Evolutionary conservation across 2,797 vertebrate species (phyloP), one percentile per base, ranked within the genome.

Genomic region (Potorous gilbertii): DNA sequence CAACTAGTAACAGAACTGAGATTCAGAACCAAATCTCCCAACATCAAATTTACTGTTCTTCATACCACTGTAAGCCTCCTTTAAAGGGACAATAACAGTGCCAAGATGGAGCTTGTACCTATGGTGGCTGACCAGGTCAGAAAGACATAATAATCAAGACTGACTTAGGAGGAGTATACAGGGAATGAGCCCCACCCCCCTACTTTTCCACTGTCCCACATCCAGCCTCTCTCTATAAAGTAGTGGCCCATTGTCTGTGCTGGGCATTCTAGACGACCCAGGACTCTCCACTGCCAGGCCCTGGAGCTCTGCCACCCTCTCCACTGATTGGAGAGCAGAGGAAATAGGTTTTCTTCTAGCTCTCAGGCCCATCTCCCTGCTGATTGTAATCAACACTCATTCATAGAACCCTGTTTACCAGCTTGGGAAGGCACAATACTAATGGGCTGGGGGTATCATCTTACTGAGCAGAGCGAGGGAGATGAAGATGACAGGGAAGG

Each of bases 321-420:
- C 91, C 8, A 54, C 95, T 96, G 97, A 98, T 96, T 97, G 92
- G 91, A 93, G 96, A 98, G 87, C 40, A 50, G 74, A 95, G 16
- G 56, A 27, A 0, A 56, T 0, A 90, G 92, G 74, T 96, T 96
- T 95, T 98, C 96, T 95, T 97, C 54, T 0, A n/a, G 0, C 93
- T 97, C 94, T 97, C 96, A 96, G 92, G 93, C 94, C 93, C 95
- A 59, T 96, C 93, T 97, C 90, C 97, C 97, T n/a, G 92, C 98
- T 98, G 98, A 98, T 98, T 98, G 98, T 98, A 98, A 98, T 98
- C 98, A 98, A 97, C 94, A 95, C 97, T 98, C 98, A 98, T 98
- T 98, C 98, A 98, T 95, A 92, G 56, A 54, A 92, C 94, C 96
- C 97, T 97, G 92, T 97, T 98, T 98, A 98, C 96, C 96, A 94